A percentile compares a stretch with the other conserved stretches of the same genome.
phyloP scores from a whole-genome alignment of 2,888 invertebrate genomes.

The Cyclophora albipunctata region DNA sequence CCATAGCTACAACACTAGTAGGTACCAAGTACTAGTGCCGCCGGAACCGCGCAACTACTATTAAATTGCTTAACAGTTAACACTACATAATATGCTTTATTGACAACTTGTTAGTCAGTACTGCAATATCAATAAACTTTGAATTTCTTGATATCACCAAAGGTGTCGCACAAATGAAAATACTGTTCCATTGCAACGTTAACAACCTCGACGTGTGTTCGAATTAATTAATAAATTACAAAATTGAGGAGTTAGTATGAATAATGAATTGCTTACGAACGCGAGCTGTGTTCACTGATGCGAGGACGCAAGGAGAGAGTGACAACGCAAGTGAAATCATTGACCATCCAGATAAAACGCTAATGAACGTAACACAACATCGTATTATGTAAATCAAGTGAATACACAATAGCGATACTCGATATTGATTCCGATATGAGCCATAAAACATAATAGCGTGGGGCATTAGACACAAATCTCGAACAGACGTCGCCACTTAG shows the following conservation, averaged over 20 bases:
- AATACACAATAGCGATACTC: not conserved
- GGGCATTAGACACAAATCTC: conserved; percentile 61
- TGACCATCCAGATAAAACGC: conserved; percentile 16
- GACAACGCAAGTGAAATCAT: conserved; percentile 50
- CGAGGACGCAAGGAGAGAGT: conserved; percentile 45
- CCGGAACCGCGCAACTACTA: conserved; percentile 21
- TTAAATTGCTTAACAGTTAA: conserved; percentile 23
- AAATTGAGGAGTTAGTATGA: conserved; percentile 27
- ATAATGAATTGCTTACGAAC: conserved; percentile 33
- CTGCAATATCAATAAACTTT: too few species aligned
- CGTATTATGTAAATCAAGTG: not conserved
- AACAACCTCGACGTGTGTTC: conserved; percentile 18
- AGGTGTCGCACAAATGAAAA: too few species aligned
- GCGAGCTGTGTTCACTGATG: conserved; percentile 34
- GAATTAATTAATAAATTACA: conserved; percentile 23
- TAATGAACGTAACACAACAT: not conserved
- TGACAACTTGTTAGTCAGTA: conserved; percentile 20
- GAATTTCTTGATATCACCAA: too few species aligned
- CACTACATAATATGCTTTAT: conserved; percentile 15
- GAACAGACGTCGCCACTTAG: conserved; percentile 69
- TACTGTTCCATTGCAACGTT: conserved; percentile 12
- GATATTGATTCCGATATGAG: conserved; percentile 42
- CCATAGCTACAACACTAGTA: conserved; percentile 29
- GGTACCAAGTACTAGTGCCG: conserved; percentile 1
- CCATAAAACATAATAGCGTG: conserved; percentile 46